Percentiles rank a stretch among this genome's conserved stretches.
These are phyloP conservation scores for Vespertilio murinus DNA, from an alignment of 2,797 vertebrate genomes.

Conservation along the genomic window DNA sequence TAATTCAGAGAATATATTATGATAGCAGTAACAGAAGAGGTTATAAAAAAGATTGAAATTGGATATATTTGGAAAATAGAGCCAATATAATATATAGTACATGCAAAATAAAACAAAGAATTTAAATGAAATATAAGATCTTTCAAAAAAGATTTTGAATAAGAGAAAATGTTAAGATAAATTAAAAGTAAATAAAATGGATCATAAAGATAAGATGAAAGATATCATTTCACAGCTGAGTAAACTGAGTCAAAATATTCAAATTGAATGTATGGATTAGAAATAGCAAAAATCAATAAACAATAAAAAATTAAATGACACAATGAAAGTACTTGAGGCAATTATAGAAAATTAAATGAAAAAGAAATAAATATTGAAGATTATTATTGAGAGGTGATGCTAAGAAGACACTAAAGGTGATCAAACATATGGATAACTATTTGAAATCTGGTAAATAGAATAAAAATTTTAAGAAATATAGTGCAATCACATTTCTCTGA, in stretches of 20 bases:
- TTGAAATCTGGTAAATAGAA: background rate
- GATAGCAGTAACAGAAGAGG: background rate
- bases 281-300: background rate
- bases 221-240: background rate
- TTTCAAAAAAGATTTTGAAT: background rate
- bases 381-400: background rate
- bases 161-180: background rate
- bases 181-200: background rate
- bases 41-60: background rate
- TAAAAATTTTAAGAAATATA: background rate
- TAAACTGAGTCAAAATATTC: background rate
- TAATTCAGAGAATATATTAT: background rate
- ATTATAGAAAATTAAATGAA: constrained; percentile 19
- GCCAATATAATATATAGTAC: background rate
- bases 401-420: background rate
- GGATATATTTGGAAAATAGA: background rate
- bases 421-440: background rate
- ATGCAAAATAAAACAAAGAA: background rate
- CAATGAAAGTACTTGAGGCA: background rate
- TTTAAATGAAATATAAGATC: background rate
- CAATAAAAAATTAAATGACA: background rate
- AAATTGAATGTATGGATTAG: background rate
- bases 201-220: background rate
- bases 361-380: background rate
- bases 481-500: background rate